Evolutionary conservation across 2,113 vertebrate species (phyloP).

Genomic region (Oxygymnocypris stewartii): DNA sequence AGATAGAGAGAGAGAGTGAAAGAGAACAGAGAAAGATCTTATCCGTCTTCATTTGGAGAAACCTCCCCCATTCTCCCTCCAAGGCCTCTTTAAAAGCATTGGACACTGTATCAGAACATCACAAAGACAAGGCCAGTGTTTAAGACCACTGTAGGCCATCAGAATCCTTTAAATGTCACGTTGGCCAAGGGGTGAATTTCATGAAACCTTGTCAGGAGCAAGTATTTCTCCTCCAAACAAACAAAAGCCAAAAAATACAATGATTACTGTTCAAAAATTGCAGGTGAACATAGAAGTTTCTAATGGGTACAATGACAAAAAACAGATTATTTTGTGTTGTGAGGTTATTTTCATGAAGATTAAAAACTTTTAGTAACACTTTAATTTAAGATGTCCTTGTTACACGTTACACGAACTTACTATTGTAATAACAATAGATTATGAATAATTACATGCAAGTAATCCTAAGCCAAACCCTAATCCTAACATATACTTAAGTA

Average conservation of each 20-base stretch:
- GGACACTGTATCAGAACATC: constrained; percentile 37
- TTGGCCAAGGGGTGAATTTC: not conserved
- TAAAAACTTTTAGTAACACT: not conserved
- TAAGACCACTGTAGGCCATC: constrained; percentile 7
- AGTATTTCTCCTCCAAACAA: not conserved
- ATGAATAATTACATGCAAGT: too few species aligned
- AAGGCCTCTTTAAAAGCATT: constrained; percentile 39
- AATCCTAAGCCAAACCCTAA: too few species aligned
- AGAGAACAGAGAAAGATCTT: constrained; percentile 49
- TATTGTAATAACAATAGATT: too few species aligned
- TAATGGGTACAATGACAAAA: not conserved
- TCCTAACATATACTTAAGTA: too few species aligned
- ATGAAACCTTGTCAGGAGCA: constrained; percentile 2
- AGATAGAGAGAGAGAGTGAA: constrained; percentile 46
- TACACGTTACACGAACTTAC: too few species aligned
- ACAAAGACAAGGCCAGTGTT: constrained; percentile 34
- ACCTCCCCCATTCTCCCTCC: not conserved
- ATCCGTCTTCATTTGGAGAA: constrained; percentile 49
- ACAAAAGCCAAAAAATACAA: not conserved
- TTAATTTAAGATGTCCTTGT: too few species aligned
- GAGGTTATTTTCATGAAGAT: not conserved
- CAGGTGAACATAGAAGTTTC: not conserved
- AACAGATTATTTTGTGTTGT: not conserved
- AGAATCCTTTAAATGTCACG: not conserved
- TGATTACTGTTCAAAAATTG: not conserved